A percentile compares a stretch with the other conserved stretches of the same genome.
phyloP scores from a whole-genome alignment of 1,140 invertebrate genomes.

The Bombus superbus region DNA sequence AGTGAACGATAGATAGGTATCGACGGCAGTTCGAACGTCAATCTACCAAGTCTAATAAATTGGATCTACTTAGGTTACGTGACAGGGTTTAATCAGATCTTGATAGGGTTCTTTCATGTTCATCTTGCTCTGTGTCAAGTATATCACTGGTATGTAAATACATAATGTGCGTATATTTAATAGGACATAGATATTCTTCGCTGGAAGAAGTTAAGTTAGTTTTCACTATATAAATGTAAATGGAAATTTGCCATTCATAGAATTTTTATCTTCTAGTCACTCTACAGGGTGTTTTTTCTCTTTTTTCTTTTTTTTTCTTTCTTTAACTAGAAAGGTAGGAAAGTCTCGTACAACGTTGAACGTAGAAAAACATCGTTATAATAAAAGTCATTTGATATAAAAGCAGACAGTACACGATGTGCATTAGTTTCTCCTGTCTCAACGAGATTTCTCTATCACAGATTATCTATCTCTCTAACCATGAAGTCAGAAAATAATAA shows the following conservation, averaged over 20 bases:
- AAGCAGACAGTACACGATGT: neutral
- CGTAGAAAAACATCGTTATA: neutral
- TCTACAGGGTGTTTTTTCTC: neutral
- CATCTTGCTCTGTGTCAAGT: neutral
- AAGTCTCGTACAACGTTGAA: neutral
- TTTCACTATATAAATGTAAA: neutral
- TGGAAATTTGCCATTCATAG: neutral
- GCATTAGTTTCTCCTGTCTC: neutral
- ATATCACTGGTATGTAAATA: neutral
- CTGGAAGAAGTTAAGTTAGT: neutral
- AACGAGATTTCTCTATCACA: no score
- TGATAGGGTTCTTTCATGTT: neutral
- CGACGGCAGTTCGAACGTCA: neutral
- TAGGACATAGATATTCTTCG: no score
- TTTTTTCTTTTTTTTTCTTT: neutral
- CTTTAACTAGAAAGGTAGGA: neutral
- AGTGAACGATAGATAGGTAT: neutral
- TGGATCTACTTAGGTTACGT: neutral
- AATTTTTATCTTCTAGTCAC: neutral
- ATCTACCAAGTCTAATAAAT: neutral
- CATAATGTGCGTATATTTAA: no score
- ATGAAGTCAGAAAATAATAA: no score
- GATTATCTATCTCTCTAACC: no score
- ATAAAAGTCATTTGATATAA: neutral
- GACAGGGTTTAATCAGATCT: slow-evolving; percentile 4